Base-by-base conservation (phyloP, 2,797 vertebrate species). In the Steatocranus sp. region DNA sequence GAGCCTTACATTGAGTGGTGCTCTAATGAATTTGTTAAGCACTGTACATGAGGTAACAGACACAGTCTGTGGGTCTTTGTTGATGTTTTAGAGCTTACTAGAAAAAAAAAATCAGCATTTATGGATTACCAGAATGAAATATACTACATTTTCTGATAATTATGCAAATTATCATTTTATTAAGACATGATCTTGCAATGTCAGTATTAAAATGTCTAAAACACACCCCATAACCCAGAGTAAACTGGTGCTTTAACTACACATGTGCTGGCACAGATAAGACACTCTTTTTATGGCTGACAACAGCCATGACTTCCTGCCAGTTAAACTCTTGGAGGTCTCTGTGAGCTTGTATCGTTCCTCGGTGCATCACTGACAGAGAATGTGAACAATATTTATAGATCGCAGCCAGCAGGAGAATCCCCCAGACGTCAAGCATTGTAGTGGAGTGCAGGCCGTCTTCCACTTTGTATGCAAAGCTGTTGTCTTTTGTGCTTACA, bases 391-490 rank as follows among this genome's bases (percentile, higher is more conserved):
- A 84, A 87, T 92, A 94, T 94, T 95, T 94, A 93, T 94, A 94
- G 93, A 92, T 91, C 84, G 56, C 68, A 93, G 89, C 82, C 82
- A 82, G 85, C 82, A 79, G 80, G 87, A 93, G 89, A 92, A 91
- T 90, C 88, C 93, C 92, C 92, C 49, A 92, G 90, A 93, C 63
- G 18, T 80, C 75, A 63, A 79, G 68, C 86, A 83, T 86, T 93
- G 89, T 89, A 82, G 82, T 54, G 41, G 56, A 82, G 76, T 73
- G 83, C 68, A 87, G 85, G 86, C 68, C 36, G 5, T 86, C 86
- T 82, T 82, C 89, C 88, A 90, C 89, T 94, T 90, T 91, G 90
- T 91, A 94, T 94, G 91, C 94, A 93, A 93, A 93, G 91, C 90
- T 78, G 85, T 66, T 78, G 34, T 81, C 82, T 89, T 87, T 89